A percentile compares a stretch with the other conserved stretches of the same genome.
Conservation (phyloP, 2,797 vertebrate genomes). For the Linurgus olivaceus region DNA sequence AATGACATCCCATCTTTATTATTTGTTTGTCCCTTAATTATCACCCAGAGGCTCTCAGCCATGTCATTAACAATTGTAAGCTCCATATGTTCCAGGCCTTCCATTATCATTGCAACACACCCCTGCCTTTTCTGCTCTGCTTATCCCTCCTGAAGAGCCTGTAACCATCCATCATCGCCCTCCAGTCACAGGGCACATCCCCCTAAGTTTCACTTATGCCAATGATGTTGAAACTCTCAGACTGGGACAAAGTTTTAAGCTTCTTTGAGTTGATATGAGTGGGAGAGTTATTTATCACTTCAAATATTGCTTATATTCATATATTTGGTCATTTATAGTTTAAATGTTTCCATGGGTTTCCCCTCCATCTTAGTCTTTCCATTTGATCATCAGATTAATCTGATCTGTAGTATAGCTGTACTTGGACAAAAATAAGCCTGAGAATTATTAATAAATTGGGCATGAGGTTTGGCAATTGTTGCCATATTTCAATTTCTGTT, state of each 20-base stretch:
- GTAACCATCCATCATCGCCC: not conserved
- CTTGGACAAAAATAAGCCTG: not conserved
- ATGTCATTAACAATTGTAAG: not conserved
- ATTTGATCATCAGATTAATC: not conserved
- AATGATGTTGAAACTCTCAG: not conserved
- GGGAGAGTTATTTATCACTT: not conserved
- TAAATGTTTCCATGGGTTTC: not conserved
- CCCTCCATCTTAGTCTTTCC: not conserved
- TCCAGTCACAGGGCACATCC: not conserved
- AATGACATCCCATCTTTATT: accelerated
- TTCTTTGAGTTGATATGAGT: not conserved
- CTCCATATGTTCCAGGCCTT: not conserved
- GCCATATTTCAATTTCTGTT: not conserved
- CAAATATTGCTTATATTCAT: not conserved
- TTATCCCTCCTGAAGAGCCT: not conserved
- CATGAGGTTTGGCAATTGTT: not conserved
- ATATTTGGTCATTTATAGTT: not conserved
- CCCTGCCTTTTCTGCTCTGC: not conserved
- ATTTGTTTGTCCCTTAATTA: not conserved
- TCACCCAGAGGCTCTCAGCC: not conserved
- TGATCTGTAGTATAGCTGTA: not conserved
- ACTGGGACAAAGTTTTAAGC: not conserved
- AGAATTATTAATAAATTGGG: not conserved
- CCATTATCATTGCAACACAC: not conserved
- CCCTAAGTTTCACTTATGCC: not conserved